These are phyloP conservation scores for Scaptomyza graminum DNA, from an alignment of 1,140 invertebrate species.

Conservation along the genomic window DNA sequence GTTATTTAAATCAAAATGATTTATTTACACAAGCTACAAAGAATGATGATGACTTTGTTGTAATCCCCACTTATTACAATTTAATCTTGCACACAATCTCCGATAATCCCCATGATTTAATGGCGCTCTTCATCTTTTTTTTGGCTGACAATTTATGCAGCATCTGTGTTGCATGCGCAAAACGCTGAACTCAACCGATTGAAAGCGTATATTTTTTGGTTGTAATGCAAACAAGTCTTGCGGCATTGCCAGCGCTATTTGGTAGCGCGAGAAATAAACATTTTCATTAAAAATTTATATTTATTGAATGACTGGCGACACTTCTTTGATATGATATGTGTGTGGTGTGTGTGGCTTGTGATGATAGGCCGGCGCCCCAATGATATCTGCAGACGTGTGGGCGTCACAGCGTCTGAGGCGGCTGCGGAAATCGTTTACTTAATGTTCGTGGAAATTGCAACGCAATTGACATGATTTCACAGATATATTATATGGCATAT, in stretches of 20 bases:
- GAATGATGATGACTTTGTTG: neutral
- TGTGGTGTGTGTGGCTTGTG: constrained; percentile 1
- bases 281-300: constrained; percentile 77
- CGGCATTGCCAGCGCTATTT: constrained; percentile 41
- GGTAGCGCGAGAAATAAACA: constrained; percentile 71
- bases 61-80: constrained; percentile 11
- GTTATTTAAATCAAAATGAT: too few species aligned
- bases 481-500: constrained; percentile 36
- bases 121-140: neutral
- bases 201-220: constrained; percentile 50
- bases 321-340: constrained; percentile 70
- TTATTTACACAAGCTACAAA: neutral
- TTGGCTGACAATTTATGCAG: constrained; percentile 4
- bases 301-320: constrained; percentile 79
- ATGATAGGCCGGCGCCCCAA: constrained; percentile 38
- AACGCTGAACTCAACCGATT: constrained; percentile 12
- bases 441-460: constrained; percentile 39
- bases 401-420: constrained; percentile 36
- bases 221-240: constrained; percentile 51
- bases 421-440: constrained; percentile 60
- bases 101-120: constrained; percentile 1
- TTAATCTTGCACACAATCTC: constrained; percentile 19
- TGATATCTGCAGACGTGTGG: constrained; percentile 46
- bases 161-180: constrained; percentile 10
- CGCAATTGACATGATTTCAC: constrained; percentile 74